Base-by-base conservation (phyloP, 2,113 vertebrate species). In the Australoheros scitulus region DNA sequence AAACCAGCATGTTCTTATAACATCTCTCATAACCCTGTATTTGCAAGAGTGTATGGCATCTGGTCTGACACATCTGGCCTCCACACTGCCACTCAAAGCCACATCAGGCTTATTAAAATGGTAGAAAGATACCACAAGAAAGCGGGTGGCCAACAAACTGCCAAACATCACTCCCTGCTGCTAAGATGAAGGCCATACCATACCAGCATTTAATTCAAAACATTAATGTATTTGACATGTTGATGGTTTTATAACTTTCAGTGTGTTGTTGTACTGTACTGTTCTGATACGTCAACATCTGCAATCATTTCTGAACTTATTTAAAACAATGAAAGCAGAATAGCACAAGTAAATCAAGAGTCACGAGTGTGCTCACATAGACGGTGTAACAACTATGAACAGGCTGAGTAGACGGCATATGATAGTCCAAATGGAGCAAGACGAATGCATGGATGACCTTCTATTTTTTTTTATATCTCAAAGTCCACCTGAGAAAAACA, bases 91-190 rank as follows among this genome's bases (percentile, higher is more conserved):
- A 63, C 29, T 32, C 34, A 65, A 32, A 24, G 17, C 29, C 65
- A 83, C 77, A 63, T 72, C 47, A 43, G 29, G 22, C 64, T 83
- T 32, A 79, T 77, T 61, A 47, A 17, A 47, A 64, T 0, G n/a
- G n/a, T 10, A 63, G n/a, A 68, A 24, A 65, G 4, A 70, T 52
- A 74, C 24, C 59, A 75, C 20, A 7, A 52, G 50, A 7, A 22
- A 56, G 76, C 76, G 59, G 58, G 57, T 59, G 79, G 61, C 61
- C 57, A 56, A 26, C 77, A 70, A 20, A 3, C 47, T 83, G 77
- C 64, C 65, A 61, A 81, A 86, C 81, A 79, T 76, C 64, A 57
- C 80, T 81, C 56, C 29, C 88, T 82, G 61, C 81, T 81, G 79
- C 68, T 76, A n/a, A 77, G 20, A 80, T 59, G n/a, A 59, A 50